phyloP scores from a whole-genome alignment of 1,140 invertebrate genomes.

The Ganaspis sp. region DNA sequence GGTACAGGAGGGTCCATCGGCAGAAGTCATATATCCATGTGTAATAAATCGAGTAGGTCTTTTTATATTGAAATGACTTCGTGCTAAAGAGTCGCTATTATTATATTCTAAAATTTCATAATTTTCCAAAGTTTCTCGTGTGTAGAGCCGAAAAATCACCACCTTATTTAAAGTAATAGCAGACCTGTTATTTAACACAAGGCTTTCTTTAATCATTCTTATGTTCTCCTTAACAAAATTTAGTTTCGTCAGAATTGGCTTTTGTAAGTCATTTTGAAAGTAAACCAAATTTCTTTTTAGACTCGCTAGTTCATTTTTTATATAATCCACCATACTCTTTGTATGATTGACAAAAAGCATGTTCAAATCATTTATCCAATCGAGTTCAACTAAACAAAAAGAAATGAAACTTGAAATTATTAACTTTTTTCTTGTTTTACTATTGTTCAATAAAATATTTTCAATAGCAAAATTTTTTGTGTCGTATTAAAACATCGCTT shows the following conservation, averaged over 20 bases:
- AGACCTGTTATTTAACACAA: not conserved
- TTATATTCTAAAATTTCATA: constrained; percentile 10
- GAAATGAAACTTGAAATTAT: too few relatives aligned
- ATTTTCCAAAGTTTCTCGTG: not conserved
- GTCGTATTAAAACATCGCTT: too few relatives aligned
- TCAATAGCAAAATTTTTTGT: too few relatives aligned
- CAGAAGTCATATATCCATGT: constrained; percentile 67
- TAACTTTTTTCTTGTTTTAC: too few relatives aligned
- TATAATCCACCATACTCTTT: not conserved
- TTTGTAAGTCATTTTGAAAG: not conserved
- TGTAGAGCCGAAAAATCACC: not conserved
- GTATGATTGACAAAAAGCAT: not conserved
- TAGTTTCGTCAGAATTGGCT: not conserved
- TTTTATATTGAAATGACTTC: constrained; percentile 67
- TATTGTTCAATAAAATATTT: too few relatives aligned
- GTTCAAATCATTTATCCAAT: not conserved
- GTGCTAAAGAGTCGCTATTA: constrained; percentile 45
- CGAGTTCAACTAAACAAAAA: not conserved
- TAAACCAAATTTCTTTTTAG: not conserved
- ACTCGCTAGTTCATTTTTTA: not conserved
- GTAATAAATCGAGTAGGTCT: constrained; percentile 68
- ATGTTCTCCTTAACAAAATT: not conserved
- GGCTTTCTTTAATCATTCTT: not conserved
- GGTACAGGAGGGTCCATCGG: constrained; percentile 53
- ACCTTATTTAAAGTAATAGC: not conserved